phyloP scores from a whole-genome alignment of 37 sponge, comb jelly and placozoan species.

The Geodia barretti region DNA sequence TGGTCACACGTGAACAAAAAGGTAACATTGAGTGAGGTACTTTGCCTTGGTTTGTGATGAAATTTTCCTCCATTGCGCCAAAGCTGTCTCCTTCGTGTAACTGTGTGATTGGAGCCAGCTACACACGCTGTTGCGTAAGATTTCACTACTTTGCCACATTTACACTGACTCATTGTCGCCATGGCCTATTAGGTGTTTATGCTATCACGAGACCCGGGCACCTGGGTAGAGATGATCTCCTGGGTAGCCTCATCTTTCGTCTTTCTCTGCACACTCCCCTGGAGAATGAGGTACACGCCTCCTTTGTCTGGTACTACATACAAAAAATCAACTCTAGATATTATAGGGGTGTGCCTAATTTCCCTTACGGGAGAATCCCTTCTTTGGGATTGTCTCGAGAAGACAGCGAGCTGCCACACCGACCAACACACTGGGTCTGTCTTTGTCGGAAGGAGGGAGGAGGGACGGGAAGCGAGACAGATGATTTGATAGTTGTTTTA shows the following conservation, averaged over 20 bases:
- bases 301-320: constrained; percentile 43
- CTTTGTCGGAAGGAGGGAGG: constrained; percentile 3
- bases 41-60: background rate
- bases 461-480: constrained; percentile 33
- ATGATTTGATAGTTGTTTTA: constrained; percentile 23
- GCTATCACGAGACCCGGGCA: no score
- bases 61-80: constrained; percentile 26
- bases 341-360: background rate
- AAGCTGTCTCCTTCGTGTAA: constrained; percentile 33
- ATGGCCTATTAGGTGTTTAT: background rate
- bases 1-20: background rate
- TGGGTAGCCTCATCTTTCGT: constrained; percentile 1
- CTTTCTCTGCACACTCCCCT: constrained; percentile 34
- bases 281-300: constrained; percentile 50
- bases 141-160: background rate
- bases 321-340: background rate
- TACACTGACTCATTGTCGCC: background rate
- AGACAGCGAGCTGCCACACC: constrained; percentile 26
- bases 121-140: no score
- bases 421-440: background rate
- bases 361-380: constrained; percentile 35
- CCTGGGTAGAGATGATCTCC: constrained; percentile 20
- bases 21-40: background rate
- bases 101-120: constrained; percentile 5
- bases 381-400: constrained; percentile 3